Base-by-base conservation (phyloP, 37 sponge, comb jelly and placozoan genomes). In the Halisarca cf. caerulea region DNA sequence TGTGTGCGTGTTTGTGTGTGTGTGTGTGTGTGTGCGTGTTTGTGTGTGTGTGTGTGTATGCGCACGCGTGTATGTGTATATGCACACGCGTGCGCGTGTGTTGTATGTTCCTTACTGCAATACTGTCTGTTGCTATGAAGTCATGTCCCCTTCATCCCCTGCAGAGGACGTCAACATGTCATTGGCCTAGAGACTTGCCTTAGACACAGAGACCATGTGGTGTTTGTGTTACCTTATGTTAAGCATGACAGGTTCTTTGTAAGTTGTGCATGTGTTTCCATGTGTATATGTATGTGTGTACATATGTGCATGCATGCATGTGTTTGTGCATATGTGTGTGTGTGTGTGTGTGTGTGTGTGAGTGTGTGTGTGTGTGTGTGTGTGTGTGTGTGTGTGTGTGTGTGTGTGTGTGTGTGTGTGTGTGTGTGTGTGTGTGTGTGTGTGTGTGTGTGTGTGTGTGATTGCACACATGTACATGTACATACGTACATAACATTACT, bases 141-240 rank as follows among this genome's bases (percentile, higher is more conserved):
- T 62, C 3, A 40, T 2, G 17, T 37, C 44, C 23, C 77, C 42
- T 43, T 21, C 15, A 9, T 43, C 2, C 42, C 33, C 41, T 80
- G 14, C 71, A 94, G 97, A 2, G 95, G 95, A 0, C 24, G 44
- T 36, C 89, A 94, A 39, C 83, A 96, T 60, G 84, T 98, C 7
- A 92, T 96, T 8, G 64, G 88, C 33, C 44, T 98, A 36, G 71
- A 85, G 54, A 75, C 88, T 2, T 90, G 85, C 47, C 54, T 98
- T 42, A 81, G 97, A 23, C 84, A 85, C 51, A 66, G 85, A 14
- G 95, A 96, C 79, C 92, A 96, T 44, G 85, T 94, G 6, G 97
- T 93, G 28, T 81, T 98, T 0, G 89, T 98, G 27, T 75, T 98
- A 92, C 99, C 99, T 0, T 96, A 90, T 74, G 88, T 98, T 68